These are phyloP conservation scores for Ophioninae sp. DNA, from an alignment of 2,888 invertebrate genomes.

Conservation along the genomic window DNA sequence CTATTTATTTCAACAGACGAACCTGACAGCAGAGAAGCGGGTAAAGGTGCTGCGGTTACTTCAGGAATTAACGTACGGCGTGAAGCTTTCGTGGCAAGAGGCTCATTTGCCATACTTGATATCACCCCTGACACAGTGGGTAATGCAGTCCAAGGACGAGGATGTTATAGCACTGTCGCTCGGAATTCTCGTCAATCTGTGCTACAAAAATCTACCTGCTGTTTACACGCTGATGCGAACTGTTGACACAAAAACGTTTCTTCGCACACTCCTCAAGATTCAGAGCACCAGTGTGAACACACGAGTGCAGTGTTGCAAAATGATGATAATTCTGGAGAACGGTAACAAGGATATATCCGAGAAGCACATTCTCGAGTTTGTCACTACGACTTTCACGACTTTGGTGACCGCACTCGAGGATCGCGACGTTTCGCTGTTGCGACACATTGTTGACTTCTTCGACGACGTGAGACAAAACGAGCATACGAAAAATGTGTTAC, in stretches of 20 bases:
- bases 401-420: slow-evolving; percentile 81
- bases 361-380: slow-evolving; percentile 81
- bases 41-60: slow-evolving; percentile 85
- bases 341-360: slow-evolving; percentile 82
- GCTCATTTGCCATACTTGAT: slow-evolving; percentile 87
- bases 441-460: slow-evolving; percentile 83
- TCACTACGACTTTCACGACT: slow-evolving; percentile 82
- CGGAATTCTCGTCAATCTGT: slow-evolving; percentile 89
- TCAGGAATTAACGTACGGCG: slow-evolving; percentile 90
- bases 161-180: slow-evolving; percentile 83
- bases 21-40: slow-evolving; percentile 85
- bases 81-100: slow-evolving; percentile 91
- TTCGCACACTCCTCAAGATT: slow-evolving; percentile 84
- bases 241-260: slow-evolving; percentile 87
- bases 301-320: slow-evolving; percentile 83
- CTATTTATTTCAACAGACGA: slow-evolving; percentile 65
- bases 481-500: slow-evolving; percentile 73
- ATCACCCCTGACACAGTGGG: slow-evolving; percentile 86
- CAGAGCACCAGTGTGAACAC: slow-evolving; percentile 80
- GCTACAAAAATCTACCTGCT: slow-evolving; percentile 89
- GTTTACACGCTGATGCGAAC: slow-evolving; percentile 88
- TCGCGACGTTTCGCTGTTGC: slow-evolving; percentile 81
- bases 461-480: slow-evolving; percentile 81
- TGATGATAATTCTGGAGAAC: slow-evolving; percentile 83
- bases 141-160: slow-evolving; percentile 82